A percentile compares a stretch with the other conserved stretches of the same genome.
phyloP scores from a whole-genome alignment of 2,797 vertebrate genomes.

The Poecilia velifera region DNA sequence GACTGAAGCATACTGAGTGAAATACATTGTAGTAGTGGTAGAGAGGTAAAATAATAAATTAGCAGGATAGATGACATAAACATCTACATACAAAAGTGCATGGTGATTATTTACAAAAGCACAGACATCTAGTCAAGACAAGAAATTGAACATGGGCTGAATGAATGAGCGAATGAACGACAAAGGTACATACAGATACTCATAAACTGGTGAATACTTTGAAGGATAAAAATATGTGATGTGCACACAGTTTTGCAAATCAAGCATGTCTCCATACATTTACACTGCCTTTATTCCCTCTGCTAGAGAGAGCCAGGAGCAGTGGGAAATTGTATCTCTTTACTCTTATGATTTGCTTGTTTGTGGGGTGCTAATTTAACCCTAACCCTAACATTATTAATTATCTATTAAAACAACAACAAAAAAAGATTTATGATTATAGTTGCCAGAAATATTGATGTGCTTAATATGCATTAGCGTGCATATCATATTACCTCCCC shows the following conservation, averaged over 20 bases:
- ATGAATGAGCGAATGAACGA: constrained; percentile 7
- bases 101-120: constrained; percentile 1
- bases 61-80: constrained; percentile 4
- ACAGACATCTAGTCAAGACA: neutral
- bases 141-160: neutral
- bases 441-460: constrained; percentile 66
- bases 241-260: constrained; percentile 40
- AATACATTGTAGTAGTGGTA: neutral
- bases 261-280: constrained; percentile 26
- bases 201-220: constrained; percentile 31
- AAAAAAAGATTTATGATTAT: constrained; percentile 63
- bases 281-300: constrained; percentile 23
- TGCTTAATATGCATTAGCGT: constrained; percentile 73
- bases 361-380: constrained; percentile 73
- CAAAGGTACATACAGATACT: constrained; percentile 5
- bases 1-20: neutral
- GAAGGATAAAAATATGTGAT: neutral
- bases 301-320: constrained; percentile 20
- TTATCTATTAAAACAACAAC: constrained; percentile 74
- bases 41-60: constrained; percentile 11
- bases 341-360: constrained; percentile 75
- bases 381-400: constrained; percentile 69
- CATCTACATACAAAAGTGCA: neutral
- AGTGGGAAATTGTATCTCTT: constrained; percentile 58
- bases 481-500: constrained; percentile 63